Percentiles rank a stretch among this genome's conserved stretches.
Conservation (phyloP, 2,888 invertebrate genomes). For the Drosophila longiperda region DNA sequence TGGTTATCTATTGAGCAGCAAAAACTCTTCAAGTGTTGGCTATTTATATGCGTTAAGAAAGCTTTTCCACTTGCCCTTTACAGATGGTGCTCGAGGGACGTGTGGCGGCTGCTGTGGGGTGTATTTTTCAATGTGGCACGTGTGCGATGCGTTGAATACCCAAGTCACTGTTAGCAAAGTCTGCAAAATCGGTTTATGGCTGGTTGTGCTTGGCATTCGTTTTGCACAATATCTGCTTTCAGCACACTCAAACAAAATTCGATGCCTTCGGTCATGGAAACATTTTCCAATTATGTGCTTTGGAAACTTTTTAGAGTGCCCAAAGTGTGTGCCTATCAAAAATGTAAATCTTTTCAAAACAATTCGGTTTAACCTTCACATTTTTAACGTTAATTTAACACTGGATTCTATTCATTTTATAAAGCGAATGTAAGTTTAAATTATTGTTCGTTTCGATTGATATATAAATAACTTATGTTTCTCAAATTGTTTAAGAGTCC, state of each 20-base stretch:
- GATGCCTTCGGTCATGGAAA: constrained; percentile 8
- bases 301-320: constrained; percentile 8
- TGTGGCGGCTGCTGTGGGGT: constrained; percentile 5
- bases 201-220: constrained; percentile 21
- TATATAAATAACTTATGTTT: neutral
- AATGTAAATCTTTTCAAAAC: neutral
- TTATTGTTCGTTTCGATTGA: neutral
- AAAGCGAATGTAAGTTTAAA: neutral
- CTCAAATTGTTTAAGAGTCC: neutral
- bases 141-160: constrained; percentile 47
- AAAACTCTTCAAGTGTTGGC: constrained; percentile 53
- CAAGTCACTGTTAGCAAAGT: constrained; percentile 36
- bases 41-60: constrained; percentile 44
- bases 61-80: constrained; percentile 15
- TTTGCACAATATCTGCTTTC: constrained; percentile 35
- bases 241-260: constrained; percentile 24
- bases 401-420: neutral
- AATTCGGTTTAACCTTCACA: neutral
- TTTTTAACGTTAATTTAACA: neutral
- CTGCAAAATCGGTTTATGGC: constrained; percentile 52
- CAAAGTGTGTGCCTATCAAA: neutral
- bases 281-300: neutral
- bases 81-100: constrained; percentile 8
- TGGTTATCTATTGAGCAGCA: constrained; percentile 47
- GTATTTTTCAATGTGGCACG: constrained; percentile 26